Conservation (phyloP, 1,140 invertebrate species). For the Babylonia areolata region DNA sequence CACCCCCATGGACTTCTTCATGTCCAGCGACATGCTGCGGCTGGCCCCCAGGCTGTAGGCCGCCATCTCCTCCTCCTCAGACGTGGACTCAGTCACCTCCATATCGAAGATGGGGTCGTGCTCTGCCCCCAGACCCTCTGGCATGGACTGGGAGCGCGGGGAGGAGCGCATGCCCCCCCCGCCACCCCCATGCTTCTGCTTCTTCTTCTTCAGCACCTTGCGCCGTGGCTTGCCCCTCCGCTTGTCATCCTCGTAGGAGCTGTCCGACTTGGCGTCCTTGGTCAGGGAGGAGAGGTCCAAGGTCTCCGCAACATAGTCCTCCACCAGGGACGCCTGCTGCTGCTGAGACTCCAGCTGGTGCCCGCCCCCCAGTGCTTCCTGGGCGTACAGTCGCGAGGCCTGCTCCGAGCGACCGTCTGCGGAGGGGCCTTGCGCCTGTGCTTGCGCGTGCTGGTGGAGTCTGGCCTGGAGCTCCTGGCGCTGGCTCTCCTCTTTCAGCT, state of each 20-base stretch:
- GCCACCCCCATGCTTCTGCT: constrained; percentile 2
- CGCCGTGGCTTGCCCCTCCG: constrained; percentile 54
- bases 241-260: constrained; percentile 47
- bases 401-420: neutral
- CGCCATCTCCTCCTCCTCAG: constrained; percentile 60
- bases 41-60: constrained; percentile 33
- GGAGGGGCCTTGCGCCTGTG: neutral
- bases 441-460: neutral
- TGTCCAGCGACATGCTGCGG: constrained; percentile 41
- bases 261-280: constrained; percentile 46
- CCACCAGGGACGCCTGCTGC: neutral
- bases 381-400: neutral
- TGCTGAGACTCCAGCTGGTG: neutral
- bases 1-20: neutral
- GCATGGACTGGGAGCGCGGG: constrained; percentile 45
- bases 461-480: neutral
- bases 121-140: constrained; percentile 32
- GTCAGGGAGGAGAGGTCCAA: constrained; percentile 5
- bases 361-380: neutral
- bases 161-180: constrained; percentile 22
- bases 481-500: constrained; percentile 56
- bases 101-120: constrained; percentile 75
- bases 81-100: constrained; percentile 80
- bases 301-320: neutral
- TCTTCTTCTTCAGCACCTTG: constrained; percentile 58